Conservation (phyloP, 2,888 invertebrate species). For the Limenitis camilla region DNA sequence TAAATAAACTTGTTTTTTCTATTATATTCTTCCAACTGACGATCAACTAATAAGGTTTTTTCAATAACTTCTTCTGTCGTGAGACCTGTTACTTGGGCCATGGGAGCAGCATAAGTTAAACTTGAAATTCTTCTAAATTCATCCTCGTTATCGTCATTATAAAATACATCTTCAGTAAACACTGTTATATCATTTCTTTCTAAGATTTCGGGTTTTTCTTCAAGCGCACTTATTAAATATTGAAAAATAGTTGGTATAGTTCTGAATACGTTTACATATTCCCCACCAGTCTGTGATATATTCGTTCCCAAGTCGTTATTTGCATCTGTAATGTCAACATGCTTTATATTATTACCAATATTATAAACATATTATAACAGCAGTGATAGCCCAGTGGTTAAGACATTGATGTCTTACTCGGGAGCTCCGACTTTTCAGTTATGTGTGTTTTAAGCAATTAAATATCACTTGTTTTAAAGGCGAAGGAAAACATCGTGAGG, state of each 20-base stretch:
- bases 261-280: constrained; percentile 34
- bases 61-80: constrained; percentile 16
- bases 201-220: constrained; percentile 43
- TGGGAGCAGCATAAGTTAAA: background rate
- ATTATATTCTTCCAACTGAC: constrained; percentile 12
- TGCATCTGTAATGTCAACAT: background rate
- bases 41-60: constrained; percentile 13
- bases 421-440: too few species aligned
- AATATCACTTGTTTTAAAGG: too few species aligned
- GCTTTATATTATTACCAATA: background rate
- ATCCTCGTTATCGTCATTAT: background rate
- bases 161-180: constrained; percentile 25
- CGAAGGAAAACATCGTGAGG: too few species aligned
- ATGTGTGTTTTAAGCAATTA: too few species aligned
- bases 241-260: constrained; percentile 46
- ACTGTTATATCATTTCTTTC: constrained; percentile 38
- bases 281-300: background rate
- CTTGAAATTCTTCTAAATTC: background rate
- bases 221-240: constrained; percentile 39
- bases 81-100: background rate
- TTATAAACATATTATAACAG: too few species aligned
- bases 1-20: background rate
- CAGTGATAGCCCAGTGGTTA: too few species aligned
- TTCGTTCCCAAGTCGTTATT: background rate
- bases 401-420: too few species aligned